Percentiles rank a stretch among this genome's conserved stretches.
These are phyloP conservation scores for Drosophila testacea DNA, from an alignment of 2,888 invertebrate species.

Conservation along the genomic window DNA sequence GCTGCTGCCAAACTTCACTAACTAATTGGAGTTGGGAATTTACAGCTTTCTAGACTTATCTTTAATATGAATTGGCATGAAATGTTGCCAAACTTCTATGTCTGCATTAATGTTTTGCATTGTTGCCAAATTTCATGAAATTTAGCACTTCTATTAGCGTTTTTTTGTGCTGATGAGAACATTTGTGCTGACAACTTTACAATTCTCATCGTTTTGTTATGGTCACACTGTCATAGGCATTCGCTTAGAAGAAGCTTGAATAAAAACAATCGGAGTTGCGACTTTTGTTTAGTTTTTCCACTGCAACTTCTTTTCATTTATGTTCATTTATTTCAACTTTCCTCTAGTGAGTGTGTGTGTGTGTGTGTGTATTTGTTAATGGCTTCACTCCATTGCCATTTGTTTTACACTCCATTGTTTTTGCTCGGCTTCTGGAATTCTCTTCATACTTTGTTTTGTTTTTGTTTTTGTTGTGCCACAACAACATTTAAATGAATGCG, in stretches of 20 bases:
- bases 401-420: conserved; percentile 68
- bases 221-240: conserved; percentile 36
- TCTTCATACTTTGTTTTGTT: conserved; percentile 17
- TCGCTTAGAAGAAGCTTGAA: conserved; percentile 27
- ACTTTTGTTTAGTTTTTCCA: conserved; percentile 56
- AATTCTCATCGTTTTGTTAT: conserved; percentile 3
- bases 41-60: neutral
- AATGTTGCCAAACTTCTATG: conserved; percentile 4
- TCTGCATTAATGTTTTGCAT: conserved; percentile 3
- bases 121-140: conserved; percentile 32
- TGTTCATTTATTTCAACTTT: conserved; percentile 51
- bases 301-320: conserved; percentile 59
- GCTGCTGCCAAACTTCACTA: conserved; percentile 1
- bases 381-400: conserved; percentile 73
- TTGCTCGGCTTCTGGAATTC: conserved; percentile 51
- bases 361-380: conserved; percentile 62
- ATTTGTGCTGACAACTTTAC: neutral
- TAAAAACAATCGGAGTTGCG: conserved; percentile 44
- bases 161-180: conserved; percentile 10
- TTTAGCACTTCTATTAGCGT: conserved; percentile 14
- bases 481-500: conserved; percentile 40
- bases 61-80: conserved; percentile 1
- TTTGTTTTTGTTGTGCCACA: neutral
- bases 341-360: conserved; percentile 23
- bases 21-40: neutral